Evolutionary conservation across 2,888 invertebrate species (phyloP).

Genomic region (Xestia c-nigrum): DNA sequence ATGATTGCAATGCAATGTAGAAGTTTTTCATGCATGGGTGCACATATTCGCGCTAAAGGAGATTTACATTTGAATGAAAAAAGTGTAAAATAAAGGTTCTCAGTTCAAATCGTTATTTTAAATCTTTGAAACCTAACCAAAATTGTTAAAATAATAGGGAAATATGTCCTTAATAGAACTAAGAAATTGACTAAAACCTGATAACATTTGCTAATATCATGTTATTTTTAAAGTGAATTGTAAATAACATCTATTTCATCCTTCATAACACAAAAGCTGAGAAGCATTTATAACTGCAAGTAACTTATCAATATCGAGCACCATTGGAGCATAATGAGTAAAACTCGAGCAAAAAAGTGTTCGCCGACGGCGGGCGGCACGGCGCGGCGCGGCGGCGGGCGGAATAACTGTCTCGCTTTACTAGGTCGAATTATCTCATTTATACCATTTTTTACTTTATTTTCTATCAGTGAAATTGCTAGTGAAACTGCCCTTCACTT

Average conservation of each 20-base stretch:
- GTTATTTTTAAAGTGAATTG: neutral
- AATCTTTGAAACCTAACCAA: neutral
- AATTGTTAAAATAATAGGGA: neutral
- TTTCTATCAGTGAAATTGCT: slow-evolving; percentile 78
- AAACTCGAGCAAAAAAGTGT: slow-evolving; percentile 77
- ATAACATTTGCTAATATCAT: neutral
- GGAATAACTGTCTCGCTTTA: slow-evolving; percentile 80
- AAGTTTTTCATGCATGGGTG: neutral
- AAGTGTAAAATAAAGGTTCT: neutral
- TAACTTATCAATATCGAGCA: slow-evolving; percentile 45
- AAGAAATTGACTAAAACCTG: neutral
- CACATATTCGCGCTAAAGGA: neutral
- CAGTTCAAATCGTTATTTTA: neutral
- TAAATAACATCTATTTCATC: neutral
- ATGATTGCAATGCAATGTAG: neutral
- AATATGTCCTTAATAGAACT: neutral
- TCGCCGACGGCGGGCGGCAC: slow-evolving; percentile 78
- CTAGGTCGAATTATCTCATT: slow-evolving; percentile 84
- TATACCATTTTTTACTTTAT: slow-evolving; percentile 77
- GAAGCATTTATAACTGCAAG: slow-evolving; percentile 25
- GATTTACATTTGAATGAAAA: neutral
- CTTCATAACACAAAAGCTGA: neutral
- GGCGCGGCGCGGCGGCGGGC: slow-evolving; percentile 69
- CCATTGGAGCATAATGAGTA: slow-evolving; percentile 71
- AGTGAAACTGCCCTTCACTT: slow-evolving; percentile 83